Percentiles rank a stretch among this genome's conserved stretches.
phyloP scores from a whole-genome alignment of 2,888 invertebrate species.

The Venusia cambrica region DNA sequence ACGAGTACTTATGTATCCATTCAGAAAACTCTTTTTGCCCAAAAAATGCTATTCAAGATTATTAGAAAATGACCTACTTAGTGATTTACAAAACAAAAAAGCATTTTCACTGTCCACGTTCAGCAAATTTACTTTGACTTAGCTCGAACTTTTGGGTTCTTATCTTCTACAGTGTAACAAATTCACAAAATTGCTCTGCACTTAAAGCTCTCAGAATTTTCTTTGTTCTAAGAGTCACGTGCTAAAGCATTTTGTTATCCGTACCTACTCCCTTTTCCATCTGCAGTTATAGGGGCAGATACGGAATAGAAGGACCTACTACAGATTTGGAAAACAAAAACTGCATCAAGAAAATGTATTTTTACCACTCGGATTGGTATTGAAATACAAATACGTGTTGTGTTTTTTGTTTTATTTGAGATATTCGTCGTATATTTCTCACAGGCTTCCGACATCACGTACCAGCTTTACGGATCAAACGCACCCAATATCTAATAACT shows the following conservation, averaged over 20 bases:
- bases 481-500: constrained; percentile 29
- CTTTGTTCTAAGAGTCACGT: constrained; percentile 66
- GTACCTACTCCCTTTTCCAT: constrained; percentile 33
- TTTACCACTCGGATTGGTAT: constrained; percentile 24
- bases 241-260: constrained; percentile 67
- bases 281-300: constrained; percentile 27
- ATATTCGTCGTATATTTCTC: constrained; percentile 10
- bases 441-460: constrained; percentile 17
- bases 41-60: too few species aligned
- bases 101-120: not conserved
- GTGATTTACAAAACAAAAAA: too few species aligned
- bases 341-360: constrained; percentile 36
- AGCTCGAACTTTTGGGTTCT: constrained; percentile 5
- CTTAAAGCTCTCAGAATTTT: constrained; percentile 50
- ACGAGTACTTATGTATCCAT: constrained; percentile 59
- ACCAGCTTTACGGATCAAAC: constrained; percentile 21
- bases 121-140: not conserved
- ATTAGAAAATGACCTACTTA: too few species aligned
- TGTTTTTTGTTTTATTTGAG: constrained; percentile 15
- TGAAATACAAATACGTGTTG: constrained; percentile 19
- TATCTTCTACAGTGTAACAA: constrained; percentile 22
- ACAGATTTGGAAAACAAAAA: constrained; percentile 34
- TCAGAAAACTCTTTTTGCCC: constrained; percentile 50
- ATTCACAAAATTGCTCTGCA: constrained; percentile 39
- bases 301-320: constrained; percentile 34